Evolutionary conservation across 2,113 vertebrate genomes (phyloP).

Genomic region (Calyptomena viridis): DNA sequence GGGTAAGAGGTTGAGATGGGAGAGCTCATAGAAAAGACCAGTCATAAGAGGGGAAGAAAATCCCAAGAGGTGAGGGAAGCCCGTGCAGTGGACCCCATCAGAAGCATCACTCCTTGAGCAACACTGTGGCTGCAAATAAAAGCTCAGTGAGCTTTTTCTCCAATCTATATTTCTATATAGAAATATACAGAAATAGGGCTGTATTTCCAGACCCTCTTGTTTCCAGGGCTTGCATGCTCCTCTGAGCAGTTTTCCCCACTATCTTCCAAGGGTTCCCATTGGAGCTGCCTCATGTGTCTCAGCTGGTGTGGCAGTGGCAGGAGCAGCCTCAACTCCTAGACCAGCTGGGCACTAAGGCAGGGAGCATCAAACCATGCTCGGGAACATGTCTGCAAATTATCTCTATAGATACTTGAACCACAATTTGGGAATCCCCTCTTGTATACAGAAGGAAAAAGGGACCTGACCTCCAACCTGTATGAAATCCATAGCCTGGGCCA

Average conservation of each 20-base stretch:
- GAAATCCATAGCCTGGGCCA: accelerated
- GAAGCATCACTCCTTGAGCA: not conserved
- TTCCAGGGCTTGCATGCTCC: not conserved
- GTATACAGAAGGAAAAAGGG: not conserved
- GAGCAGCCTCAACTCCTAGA: accelerated
- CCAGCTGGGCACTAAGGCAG: not conserved
- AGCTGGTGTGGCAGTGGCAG: accelerated
- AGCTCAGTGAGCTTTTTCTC: not conserved
- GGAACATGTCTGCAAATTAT: not conserved
- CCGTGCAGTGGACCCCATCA: not conserved
- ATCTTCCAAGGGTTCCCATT: not conserved
- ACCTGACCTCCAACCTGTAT: accelerated
- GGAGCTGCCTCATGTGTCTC: not conserved
- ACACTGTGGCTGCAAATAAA: not conserved
- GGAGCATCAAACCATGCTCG: not conserved
- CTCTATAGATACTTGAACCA: not conserved
- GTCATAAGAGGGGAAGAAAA: not conserved
- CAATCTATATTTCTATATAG: not conserved
- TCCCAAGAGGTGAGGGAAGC: not conserved
- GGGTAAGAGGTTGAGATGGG: not conserved
- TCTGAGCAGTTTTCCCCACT: not conserved
- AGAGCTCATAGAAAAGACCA: not conserved
- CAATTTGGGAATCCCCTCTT: not conserved
- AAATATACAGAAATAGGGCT: not conserved
- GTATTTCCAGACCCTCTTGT: not conserved